Evolutionary conservation across 2,888 invertebrate species (phyloP).

Genomic region (Ophion ellenae): DNA sequence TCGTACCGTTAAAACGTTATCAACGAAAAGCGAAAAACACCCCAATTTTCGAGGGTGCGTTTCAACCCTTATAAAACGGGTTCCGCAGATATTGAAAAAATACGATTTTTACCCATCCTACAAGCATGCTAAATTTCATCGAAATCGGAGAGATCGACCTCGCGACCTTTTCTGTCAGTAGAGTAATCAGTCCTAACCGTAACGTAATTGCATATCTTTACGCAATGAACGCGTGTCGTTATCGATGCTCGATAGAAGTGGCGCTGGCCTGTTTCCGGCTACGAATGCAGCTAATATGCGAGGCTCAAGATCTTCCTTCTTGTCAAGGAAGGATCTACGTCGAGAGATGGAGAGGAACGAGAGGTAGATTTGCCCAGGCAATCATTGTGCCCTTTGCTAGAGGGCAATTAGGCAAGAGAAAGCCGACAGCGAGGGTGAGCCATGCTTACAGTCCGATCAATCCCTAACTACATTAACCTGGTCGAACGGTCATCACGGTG

Average conservation of each 20-base stretch:
- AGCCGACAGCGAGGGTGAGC: constrained; percentile 19
- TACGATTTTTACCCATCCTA: too few relatives aligned
- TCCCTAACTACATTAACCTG: constrained; percentile 80
- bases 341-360: constrained; percentile 40
- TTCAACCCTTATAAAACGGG: too few relatives aligned
- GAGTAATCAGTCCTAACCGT: too few relatives aligned
- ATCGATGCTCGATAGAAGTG: constrained; percentile 14
- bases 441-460: constrained; percentile 76
- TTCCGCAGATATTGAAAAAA: too few relatives aligned
- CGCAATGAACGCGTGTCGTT: too few relatives aligned
- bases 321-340: constrained; percentile 61
- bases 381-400: constrained; percentile 61
- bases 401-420: constrained; percentile 72
- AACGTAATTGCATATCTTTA: too few relatives aligned
- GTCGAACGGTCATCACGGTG: constrained; percentile 69
- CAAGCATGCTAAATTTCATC: too few relatives aligned
- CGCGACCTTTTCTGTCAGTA: too few relatives aligned
- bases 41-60: too few relatives aligned
- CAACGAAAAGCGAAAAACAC: too few relatives aligned
- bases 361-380: constrained; percentile 53
- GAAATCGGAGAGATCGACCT: too few relatives aligned
- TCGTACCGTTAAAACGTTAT: too few relatives aligned
- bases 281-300: constrained; percentile 6
- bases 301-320: constrained; percentile 51
- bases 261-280: not conserved